These are phyloP conservation scores for Montipora capricornis DNA, from an alignment of 64 coral and sea anemone species.

Conservation along the genomic window DNA sequence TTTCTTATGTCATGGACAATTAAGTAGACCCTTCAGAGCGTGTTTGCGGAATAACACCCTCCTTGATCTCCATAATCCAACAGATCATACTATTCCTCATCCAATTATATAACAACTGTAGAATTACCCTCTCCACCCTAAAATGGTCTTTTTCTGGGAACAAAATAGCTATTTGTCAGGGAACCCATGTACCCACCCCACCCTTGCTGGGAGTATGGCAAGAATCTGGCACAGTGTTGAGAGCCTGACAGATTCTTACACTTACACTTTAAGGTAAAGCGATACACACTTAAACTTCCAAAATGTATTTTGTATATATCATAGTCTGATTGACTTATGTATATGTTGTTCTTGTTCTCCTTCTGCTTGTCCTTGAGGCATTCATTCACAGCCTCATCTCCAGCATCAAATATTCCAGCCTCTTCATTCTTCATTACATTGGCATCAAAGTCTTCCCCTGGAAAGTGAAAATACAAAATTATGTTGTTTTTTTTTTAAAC, in stretches of 20 bases:
- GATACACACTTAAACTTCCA: constrained; percentile 88
- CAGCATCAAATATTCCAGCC: constrained; percentile 87
- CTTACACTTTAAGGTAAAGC: constrained; percentile 80
- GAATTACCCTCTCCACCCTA: constrained; percentile 28
- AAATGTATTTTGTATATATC: constrained; percentile 92
- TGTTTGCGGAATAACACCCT: no score
- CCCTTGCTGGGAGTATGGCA: constrained; percentile 91
- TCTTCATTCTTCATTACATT: constrained; percentile 72
- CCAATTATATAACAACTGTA: no score
- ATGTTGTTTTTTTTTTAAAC: no score
- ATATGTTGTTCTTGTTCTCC: constrained; percentile 76
- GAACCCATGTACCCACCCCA: constrained; percentile 99
- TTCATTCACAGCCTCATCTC: constrained; percentile 91
- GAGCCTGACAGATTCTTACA: constrained; percentile 67
- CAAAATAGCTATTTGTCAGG: constrained; percentile 86
- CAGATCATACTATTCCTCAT: no score
- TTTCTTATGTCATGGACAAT: no score
- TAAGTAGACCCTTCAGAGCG: no score
- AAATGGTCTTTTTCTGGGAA: constrained; percentile 76
- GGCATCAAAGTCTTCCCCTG: constrained; percentile 77
- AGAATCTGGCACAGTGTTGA: constrained; percentile 72
- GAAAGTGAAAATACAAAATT: neutral
- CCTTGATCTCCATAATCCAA: no score
- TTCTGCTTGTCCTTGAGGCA: constrained; percentile 85
- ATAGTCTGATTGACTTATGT: constrained; percentile 85